Percentiles rank a stretch among this genome's conserved stretches.
phyloP scores from a whole-genome alignment of 2,113 vertebrate species.

The Pundamilia nyererei region DNA sequence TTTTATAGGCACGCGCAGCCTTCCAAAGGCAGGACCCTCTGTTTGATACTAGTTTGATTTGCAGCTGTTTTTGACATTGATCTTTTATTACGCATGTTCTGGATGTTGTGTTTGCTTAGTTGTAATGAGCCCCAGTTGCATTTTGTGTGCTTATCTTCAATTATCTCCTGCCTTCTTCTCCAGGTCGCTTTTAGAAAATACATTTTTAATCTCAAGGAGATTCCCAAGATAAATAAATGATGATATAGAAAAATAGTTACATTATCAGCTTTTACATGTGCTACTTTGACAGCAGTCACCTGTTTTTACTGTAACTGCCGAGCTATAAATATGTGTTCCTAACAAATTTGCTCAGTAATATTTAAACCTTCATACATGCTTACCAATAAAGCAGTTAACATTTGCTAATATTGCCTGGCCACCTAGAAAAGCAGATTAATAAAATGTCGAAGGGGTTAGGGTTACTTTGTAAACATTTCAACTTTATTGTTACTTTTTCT shows the following conservation, averaged over 20 bases:
- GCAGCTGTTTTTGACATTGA: background rate
- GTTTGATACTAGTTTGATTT: background rate
- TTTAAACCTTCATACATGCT: background rate
- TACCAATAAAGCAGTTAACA: background rate
- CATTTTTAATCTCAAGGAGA: background rate
- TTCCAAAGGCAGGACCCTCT: background rate
- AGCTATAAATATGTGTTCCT: background rate
- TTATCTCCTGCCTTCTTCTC: background rate
- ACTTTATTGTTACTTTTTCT: background rate
- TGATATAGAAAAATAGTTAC: background rate
- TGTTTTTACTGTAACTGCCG: background rate
- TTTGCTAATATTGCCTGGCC: background rate
- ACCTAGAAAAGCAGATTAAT: background rate
- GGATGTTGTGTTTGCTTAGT: background rate
- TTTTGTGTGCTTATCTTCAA: background rate
- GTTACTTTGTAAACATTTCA: background rate
- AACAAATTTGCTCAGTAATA: background rate
- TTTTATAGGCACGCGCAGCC: background rate
- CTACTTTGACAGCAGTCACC: background rate
- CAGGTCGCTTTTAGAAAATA: background rate
- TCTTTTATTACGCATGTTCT: background rate
- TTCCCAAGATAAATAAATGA: background rate
- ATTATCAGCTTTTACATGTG: background rate
- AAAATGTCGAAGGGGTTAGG: background rate
- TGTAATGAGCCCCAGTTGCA: background rate